Evolutionary conservation across 2,797 vertebrate genomes (phyloP).

Genomic region (Lagorchestes hirsutus): DNA sequence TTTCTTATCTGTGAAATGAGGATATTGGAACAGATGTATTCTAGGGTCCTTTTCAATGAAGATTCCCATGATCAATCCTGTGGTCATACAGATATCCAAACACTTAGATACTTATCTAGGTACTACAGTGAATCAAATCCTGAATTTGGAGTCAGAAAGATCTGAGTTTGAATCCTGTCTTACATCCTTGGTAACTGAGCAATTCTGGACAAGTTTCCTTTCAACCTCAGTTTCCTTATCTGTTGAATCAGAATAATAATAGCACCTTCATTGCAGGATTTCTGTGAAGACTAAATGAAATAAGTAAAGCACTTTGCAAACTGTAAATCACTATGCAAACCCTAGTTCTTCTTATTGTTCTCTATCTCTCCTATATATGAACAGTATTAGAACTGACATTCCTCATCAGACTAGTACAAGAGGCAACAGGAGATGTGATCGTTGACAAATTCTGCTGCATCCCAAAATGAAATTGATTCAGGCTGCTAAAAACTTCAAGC

Average conservation of each 20-base stretch:
- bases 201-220: background rate
- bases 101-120: background rate
- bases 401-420: background rate
- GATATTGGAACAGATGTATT: background rate
- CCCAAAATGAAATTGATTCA: slow-evolving; percentile 78
- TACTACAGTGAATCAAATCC: background rate
- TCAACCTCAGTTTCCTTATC: background rate
- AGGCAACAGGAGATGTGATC: slow-evolving; percentile 68
- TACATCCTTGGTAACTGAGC: background rate
- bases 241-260: background rate
- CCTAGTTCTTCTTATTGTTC: background rate
- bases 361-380: background rate
- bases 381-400: rapidly evolving
- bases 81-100: background rate
- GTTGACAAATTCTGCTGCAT: slow-evolving; percentile 78
- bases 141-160: background rate
- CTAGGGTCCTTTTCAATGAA: background rate
- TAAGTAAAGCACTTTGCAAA: background rate
- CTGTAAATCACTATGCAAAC: background rate
- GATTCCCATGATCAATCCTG: too few relatives aligned
- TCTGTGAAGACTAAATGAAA: background rate
- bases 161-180: background rate
- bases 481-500: slow-evolving; percentile 73
- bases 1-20: background rate
- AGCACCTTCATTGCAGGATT: background rate